These are phyloP conservation scores for Apeltes quadracus DNA, from an alignment of 2,113 vertebrate species.

Conservation along the genomic window DNA sequence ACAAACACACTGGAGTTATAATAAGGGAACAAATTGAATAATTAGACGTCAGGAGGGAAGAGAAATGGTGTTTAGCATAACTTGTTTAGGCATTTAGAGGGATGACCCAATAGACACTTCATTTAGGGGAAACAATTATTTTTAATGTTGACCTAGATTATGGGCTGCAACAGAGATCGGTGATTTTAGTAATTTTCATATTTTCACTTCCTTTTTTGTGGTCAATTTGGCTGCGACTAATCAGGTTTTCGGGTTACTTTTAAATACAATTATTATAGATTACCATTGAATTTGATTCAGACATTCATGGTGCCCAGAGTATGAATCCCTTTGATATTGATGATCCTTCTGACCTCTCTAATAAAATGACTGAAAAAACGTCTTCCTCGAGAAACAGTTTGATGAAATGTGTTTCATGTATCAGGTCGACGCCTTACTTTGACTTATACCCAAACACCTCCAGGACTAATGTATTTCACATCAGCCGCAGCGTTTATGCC, in stretches of 20 bases:
- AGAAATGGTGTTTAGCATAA: neutral
- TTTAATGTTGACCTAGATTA: no score
- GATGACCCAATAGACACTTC: neutral
- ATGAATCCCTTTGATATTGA: neutral
- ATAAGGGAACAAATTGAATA: neutral
- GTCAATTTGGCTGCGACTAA: neutral
- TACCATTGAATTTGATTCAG: neutral
- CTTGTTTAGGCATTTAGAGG: neutral
- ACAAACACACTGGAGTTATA: no score
- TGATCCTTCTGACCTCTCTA: no score
- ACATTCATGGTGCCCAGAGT: neutral
- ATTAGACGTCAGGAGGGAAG: no score
- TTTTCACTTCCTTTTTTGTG: neutral
- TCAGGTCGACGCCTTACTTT: no score
- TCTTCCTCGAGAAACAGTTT: no score
- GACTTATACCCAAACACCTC: no score
- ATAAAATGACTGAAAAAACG: no score
- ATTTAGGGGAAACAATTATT: neutral
- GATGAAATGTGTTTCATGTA: no score
- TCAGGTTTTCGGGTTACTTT: no score
- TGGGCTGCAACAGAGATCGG: neutral
- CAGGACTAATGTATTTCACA: no score
- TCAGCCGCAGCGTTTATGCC: no score
- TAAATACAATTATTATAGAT: neutral
- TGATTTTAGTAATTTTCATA: neutral